Base-by-base conservation (phyloP, 2,888 invertebrate genomes). In the Calliopum simillimum region DNA sequence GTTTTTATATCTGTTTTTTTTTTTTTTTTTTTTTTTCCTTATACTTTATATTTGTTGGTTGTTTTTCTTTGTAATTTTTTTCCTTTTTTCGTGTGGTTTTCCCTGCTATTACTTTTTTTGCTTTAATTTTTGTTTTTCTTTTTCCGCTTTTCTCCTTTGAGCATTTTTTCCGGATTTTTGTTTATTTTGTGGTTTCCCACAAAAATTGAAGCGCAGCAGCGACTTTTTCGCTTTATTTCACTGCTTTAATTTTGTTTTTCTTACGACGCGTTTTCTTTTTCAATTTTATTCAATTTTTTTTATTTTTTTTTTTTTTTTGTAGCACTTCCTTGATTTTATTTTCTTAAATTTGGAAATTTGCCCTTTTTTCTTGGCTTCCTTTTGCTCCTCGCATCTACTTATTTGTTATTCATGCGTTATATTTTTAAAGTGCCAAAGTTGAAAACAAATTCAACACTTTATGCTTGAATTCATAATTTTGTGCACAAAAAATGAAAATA, bases 1-100 rank as follows among this genome's bases (percentile, higher is more conserved):
- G 23, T 56, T 58, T 49, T 49, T 46, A 49, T 56, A 56, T 67
- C 13, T 33, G 49, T 49, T 67, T 67, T 55, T 49, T 8, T 33
- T 67, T 55, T 49, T 16, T n/a, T 19, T 67, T 49, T 58, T 41
- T 4, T 58, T 41, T 21, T 25, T 19, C 41, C 13, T 53, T 13
- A 13, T 23, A n/a, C 6, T 58, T 58, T 25, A n/a, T 16, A 21
- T 19, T 67, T 49, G 21, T 61, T 12, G 4, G 21, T 58, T 41
- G 4, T 58, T 41, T 21, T 25, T 19, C 41, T 16, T 53, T 13
- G 13, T 23, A n/a, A n/a, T 58, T 58, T 25, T 58, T 41, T 41
- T 11, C 41, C 19, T 64, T 63, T 49, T 49, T 19, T 43, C 25
- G 25, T 41, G 55, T n/a, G 66, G 16, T 55, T 43, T 49, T 19